Percentiles rank a stretch among this genome's conserved stretches.
phyloP scores from a whole-genome alignment of 2,113 vertebrate genomes.

The Hyperopisus bebe region DNA sequence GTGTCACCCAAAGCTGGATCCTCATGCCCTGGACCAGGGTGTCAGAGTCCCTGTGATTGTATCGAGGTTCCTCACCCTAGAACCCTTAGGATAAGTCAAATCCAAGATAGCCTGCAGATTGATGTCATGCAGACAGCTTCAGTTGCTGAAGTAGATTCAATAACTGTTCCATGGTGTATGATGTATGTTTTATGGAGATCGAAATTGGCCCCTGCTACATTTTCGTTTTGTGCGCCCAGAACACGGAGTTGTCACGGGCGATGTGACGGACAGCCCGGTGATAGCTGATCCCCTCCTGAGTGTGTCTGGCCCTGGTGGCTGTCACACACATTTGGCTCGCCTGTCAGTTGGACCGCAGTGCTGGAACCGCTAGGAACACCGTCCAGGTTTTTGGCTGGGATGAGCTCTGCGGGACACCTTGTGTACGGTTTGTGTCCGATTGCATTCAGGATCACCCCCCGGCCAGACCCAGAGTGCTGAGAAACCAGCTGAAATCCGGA shows the following conservation, averaged over 20 bases:
- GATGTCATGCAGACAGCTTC: background rate
- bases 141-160: background rate
- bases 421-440: background rate
- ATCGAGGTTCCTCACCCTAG: background rate
- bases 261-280: background rate
- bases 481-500: background rate
- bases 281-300: background rate
- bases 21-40: background rate
- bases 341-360: background rate
- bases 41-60: background rate
- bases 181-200: background rate
- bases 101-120: background rate
- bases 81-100: background rate
- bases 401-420: background rate
- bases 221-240: background rate
- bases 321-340: background rate
- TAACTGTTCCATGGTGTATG: background rate
- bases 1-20: background rate
- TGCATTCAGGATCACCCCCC: no score
- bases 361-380: background rate
- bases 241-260: background rate
- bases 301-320: background rate
- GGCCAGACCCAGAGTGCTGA: background rate
- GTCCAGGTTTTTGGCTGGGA: background rate
- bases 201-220: background rate